Percentiles rank a stretch among this genome's conserved stretches.
Conservation (phyloP, 2,113 vertebrate genomes). For the Phyllopteryx taeniolatus region DNA sequence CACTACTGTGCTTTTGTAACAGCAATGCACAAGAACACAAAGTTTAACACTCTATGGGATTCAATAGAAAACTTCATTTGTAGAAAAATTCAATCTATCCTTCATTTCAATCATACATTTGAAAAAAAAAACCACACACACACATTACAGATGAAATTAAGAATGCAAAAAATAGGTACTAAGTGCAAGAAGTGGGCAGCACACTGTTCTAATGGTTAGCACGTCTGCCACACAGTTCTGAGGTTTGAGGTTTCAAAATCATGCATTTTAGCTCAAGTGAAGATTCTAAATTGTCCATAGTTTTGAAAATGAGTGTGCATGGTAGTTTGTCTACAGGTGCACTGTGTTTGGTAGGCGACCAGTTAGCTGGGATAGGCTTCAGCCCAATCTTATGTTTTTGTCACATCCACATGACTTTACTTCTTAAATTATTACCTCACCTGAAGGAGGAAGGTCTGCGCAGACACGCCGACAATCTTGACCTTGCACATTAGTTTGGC, state of each 20-base stretch:
- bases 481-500: constrained; percentile 59
- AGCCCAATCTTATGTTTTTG: neutral
- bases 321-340: no score
- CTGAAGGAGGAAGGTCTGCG: constrained; percentile 63
- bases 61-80: neutral
- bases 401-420: neutral
- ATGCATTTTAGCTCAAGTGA: no score
- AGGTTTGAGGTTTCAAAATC: no score
- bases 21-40: neutral
- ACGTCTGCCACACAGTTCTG: no score
- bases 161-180: neutral
- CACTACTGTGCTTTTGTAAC: neutral
- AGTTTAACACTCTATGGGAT: neutral
- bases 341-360: no score
- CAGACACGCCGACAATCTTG: constrained; percentile 57
- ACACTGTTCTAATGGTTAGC: no score
- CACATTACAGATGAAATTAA: neutral
- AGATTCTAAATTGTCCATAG: no score
- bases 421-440: constrained; percentile 36
- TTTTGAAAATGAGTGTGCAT: no score
- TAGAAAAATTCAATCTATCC: no score
- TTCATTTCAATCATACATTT: no score
- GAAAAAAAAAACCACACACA: neutral
- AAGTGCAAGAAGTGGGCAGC: neutral
- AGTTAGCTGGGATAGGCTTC: no score